Evolutionary conservation across 2,888 invertebrate genomes (phyloP).

Genomic region (Heterodera filipjevi): DNA sequence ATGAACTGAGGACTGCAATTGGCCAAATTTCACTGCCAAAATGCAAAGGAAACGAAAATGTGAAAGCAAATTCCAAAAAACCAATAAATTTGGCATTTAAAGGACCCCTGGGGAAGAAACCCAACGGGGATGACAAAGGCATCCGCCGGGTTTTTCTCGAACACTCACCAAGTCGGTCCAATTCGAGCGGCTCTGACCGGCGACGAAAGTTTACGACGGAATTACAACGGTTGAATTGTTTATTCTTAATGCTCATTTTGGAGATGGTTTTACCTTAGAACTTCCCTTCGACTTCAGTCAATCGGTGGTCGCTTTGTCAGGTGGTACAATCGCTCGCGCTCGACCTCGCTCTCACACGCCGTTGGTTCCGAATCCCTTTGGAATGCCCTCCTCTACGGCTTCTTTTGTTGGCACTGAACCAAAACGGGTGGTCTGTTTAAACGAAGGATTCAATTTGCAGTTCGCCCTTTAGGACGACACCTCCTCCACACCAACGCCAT

Average conservation of each 20-base stretch:
- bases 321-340: conserved; percentile 39
- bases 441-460: neutral
- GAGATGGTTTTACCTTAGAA: conserved; percentile 2
- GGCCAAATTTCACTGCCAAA: conserved; percentile 56
- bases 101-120: conserved; percentile 61
- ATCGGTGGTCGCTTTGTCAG: conserved; percentile 35
- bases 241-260: conserved; percentile 16
- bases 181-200: conserved; percentile 59
- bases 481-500: neutral
- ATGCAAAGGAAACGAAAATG: conserved; percentile 58
- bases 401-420: neutral
- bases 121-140: conserved; percentile 12
- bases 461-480: no score
- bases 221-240: conserved; percentile 50
- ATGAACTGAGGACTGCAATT: conserved; percentile 60
- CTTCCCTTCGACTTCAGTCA: conserved; percentile 30
- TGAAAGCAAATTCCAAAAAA: neutral
- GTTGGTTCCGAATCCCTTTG: neutral
- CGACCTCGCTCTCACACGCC: conserved; percentile 38
- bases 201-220: conserved; percentile 56
- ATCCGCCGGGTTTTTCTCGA: conserved; percentile 49
- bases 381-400: conserved; percentile 19
- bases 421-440: neutral
- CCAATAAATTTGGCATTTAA: conserved; percentile 2
- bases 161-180: conserved; percentile 49